These are phyloP conservation scores for Caenorhabditis panamensis DNA, from an alignment of 2,888 invertebrate species.

Conservation along the genomic window DNA sequence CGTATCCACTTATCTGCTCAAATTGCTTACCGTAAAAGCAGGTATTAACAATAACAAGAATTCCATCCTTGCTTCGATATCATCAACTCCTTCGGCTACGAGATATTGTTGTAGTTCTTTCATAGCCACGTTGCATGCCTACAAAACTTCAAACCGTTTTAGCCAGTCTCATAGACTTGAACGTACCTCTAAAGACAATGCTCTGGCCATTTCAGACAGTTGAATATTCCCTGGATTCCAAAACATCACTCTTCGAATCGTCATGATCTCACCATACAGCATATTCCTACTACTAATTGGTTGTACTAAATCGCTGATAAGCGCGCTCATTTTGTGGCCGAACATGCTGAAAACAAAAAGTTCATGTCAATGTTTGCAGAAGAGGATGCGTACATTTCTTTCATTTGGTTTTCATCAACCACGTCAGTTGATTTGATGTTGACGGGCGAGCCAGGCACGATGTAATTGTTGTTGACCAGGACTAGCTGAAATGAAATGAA, in stretches of 20 bases:
- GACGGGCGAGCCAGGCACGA: constrained; percentile 63
- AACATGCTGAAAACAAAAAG: constrained; percentile 71
- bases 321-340: constrained; percentile 62
- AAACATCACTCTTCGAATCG: constrained; percentile 74
- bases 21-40: constrained; percentile 66
- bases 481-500: constrained; percentile 46
- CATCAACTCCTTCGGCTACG: constrained; percentile 67
- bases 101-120: constrained; percentile 74
- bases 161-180: too few relatives aligned
- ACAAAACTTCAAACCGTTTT: constrained; percentile 36
- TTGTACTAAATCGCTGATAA: constrained; percentile 70
- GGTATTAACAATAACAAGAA: constrained; percentile 72
- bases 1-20: not conserved
- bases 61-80: constrained; percentile 70
- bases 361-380: too few relatives aligned
- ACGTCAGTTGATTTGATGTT: constrained; percentile 52
- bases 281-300: constrained; percentile 66
- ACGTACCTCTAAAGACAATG: constrained; percentile 54
- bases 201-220: constrained; percentile 62
- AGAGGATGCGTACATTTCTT: constrained; percentile 58
- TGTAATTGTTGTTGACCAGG: constrained; percentile 71
- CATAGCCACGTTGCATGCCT: constrained; percentile 73
- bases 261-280: constrained; percentile 73
- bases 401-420: constrained; percentile 51
- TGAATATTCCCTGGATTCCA: constrained; percentile 77